Evolutionary conservation across 2,113 vertebrate genomes (phyloP).

Genomic region (Sarotherodon lohbergeri): DNA sequence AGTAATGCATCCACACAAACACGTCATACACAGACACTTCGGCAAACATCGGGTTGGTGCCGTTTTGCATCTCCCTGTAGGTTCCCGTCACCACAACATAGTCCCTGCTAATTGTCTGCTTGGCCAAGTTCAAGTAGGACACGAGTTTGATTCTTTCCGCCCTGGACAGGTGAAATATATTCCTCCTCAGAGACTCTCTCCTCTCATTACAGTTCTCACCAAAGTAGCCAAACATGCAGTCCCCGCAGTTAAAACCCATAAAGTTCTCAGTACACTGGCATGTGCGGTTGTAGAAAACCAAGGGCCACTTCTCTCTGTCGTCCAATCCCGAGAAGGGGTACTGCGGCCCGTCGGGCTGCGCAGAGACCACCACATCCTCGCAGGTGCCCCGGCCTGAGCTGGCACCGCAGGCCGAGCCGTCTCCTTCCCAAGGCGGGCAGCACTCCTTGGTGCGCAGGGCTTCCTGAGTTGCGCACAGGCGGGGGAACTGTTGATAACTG

Average conservation of each 20-base stretch:
- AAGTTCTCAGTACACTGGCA: slow-evolving; percentile 85
- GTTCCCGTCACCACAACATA: slow-evolving; percentile 86
- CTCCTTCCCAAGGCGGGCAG: slow-evolving; percentile 59
- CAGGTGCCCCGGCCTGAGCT: slow-evolving; percentile 82
- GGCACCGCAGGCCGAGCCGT: slow-evolving; percentile 61
- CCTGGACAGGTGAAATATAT: slow-evolving; percentile 78
- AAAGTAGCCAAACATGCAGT: slow-evolving; percentile 82
- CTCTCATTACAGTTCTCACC: slow-evolving; percentile 79
- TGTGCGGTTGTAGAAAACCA: slow-evolving; percentile 88
- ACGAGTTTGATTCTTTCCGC: slow-evolving; percentile 80
- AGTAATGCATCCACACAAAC: slow-evolving; percentile 98
- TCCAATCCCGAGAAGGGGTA: slow-evolving; percentile 88
- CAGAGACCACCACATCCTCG: slow-evolving; percentile 70
- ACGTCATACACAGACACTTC: slow-evolving; percentile 84
- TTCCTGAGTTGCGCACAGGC: slow-evolving; percentile 32
- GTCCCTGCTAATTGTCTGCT: slow-evolving; percentile 78
- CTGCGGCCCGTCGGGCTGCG: slow-evolving; percentile 76
- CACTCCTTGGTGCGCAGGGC: slow-evolving; percentile 53
- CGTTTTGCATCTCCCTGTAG: slow-evolving; percentile 84
- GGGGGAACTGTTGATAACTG: slow-evolving; percentile 54
- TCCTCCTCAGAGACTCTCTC: slow-evolving; percentile 76
- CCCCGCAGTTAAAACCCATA: slow-evolving; percentile 85
- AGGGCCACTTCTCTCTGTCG: slow-evolving; percentile 89
- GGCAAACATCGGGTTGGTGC: slow-evolving; percentile 81
- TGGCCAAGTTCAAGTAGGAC: slow-evolving; percentile 92